phyloP scores from a whole-genome alignment of 2,113 vertebrate species.

The Mugil cephalus region DNA sequence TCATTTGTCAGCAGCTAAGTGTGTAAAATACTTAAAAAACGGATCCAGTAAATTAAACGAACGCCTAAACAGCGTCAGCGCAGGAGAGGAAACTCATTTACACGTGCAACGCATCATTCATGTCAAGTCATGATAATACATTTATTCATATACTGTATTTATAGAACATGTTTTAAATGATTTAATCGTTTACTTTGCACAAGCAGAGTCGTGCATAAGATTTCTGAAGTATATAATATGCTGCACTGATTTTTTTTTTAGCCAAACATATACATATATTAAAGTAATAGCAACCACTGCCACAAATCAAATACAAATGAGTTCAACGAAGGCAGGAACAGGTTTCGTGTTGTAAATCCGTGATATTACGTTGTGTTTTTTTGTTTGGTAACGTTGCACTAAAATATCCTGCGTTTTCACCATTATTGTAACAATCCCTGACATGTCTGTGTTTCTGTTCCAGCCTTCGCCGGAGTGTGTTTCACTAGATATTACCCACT shows the following conservation, averaged over 20 bases:
- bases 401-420: no score
- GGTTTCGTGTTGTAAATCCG: background rate
- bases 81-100: background rate
- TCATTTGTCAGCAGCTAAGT: conserved; percentile 57
- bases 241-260: conserved; percentile 5
- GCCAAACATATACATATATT: no score
- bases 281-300: background rate
- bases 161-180: background rate
- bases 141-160: background rate
- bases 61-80: conserved; percentile 3
- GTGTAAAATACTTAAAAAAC: conserved; percentile 54
- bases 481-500: conserved; percentile 73
- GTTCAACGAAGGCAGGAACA: background rate
- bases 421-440: conserved; percentile 21
- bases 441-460: conserved; percentile 32
- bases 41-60: conserved; percentile 30
- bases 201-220: background rate
- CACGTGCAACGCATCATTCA: background rate
- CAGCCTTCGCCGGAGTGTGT: conserved; percentile 47
- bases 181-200: background rate
- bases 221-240: background rate
- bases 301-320: background rate
- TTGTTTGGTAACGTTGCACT: background rate
- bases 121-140: background rate
- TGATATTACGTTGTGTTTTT: background rate